phyloP scores from a whole-genome alignment of 1,140 invertebrate genomes.

The Linepithema humile region DNA sequence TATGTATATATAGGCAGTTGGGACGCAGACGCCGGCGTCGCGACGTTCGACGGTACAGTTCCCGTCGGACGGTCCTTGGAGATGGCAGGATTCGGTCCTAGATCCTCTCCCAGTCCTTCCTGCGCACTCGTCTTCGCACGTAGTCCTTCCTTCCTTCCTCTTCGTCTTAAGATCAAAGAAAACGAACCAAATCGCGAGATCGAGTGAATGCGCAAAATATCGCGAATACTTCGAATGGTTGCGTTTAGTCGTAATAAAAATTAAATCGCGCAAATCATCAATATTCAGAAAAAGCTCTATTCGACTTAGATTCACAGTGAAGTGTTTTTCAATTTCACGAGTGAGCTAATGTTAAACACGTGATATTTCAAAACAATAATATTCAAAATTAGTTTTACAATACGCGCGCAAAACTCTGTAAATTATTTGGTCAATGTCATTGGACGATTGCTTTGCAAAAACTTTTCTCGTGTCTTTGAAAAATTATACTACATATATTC shows the following conservation, averaged over 20 bases:
- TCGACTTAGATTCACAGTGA: constrained; percentile 42
- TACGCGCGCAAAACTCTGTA: not conserved
- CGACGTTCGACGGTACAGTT: constrained; percentile 84
- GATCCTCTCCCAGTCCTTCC: constrained; percentile 76
- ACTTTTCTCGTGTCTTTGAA: not conserved
- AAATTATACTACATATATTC: not conserved
- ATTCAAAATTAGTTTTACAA: not conserved
- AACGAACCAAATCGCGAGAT: constrained; percentile 3
- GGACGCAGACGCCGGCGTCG: constrained; percentile 82
- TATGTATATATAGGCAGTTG: constrained; percentile 70
- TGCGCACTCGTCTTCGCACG: constrained; percentile 72
- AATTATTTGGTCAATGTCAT: not conserved
- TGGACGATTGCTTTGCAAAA: not conserved
- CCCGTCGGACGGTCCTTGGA: constrained; percentile 81
- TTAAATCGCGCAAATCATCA: not conserved
- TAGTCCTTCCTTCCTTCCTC: constrained; percentile 43
- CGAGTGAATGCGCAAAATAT: constrained; percentile 11
- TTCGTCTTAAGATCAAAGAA: constrained; percentile 23
- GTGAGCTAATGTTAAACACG: constrained; percentile 7
- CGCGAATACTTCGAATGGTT: not conserved
- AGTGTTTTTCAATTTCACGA: constrained; percentile 45
- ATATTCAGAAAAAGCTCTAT: not conserved
- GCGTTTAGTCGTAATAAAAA: not conserved
- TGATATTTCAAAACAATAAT: not conserved
- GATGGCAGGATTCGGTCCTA: constrained; percentile 77